Percentiles rank a stretch among this genome's conserved stretches.
phyloP scores from a whole-genome alignment of 2,113 vertebrate species.

The Panthera uncia region DNA sequence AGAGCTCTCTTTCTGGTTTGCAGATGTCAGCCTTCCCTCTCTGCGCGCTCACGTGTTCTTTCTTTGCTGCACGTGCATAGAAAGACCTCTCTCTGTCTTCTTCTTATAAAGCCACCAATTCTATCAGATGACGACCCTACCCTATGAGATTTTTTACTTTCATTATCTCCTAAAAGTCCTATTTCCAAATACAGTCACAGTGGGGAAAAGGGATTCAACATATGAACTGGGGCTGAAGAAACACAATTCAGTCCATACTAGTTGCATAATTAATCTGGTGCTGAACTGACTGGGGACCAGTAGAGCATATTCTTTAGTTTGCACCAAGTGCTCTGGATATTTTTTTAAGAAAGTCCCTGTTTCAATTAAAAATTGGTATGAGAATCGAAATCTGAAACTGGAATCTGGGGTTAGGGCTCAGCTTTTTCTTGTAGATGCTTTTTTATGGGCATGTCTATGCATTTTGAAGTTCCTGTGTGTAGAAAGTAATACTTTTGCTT shows the following conservation, averaged over 20 bases:
- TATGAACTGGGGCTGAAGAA: neutral
- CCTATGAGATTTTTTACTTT: neutral
- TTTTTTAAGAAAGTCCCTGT: neutral
- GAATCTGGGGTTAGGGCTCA: neutral
- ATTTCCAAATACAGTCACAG: neutral
- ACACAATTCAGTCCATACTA: neutral
- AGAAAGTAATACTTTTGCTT: slow-evolving; percentile 13
- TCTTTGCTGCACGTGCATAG: neutral
- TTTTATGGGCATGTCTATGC: neutral
- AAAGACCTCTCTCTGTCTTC: neutral
- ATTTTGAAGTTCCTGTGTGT: neutral
- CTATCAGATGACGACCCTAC: neutral
- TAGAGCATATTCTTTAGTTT: neutral
- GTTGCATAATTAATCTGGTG: neutral
- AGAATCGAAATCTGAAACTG: neutral
- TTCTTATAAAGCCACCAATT: neutral
- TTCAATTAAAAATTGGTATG: neutral
- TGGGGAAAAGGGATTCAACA: neutral
- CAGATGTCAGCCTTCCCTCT: neutral
- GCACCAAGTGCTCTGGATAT: neutral
- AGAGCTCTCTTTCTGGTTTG: neutral
- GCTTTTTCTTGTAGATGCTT: neutral
- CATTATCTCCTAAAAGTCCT: neutral
- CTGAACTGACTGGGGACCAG: no score
- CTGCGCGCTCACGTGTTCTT: neutral